phyloP scores from a whole-genome alignment of 2,797 vertebrate species.

The Lithobates sylvaticus region DNA sequence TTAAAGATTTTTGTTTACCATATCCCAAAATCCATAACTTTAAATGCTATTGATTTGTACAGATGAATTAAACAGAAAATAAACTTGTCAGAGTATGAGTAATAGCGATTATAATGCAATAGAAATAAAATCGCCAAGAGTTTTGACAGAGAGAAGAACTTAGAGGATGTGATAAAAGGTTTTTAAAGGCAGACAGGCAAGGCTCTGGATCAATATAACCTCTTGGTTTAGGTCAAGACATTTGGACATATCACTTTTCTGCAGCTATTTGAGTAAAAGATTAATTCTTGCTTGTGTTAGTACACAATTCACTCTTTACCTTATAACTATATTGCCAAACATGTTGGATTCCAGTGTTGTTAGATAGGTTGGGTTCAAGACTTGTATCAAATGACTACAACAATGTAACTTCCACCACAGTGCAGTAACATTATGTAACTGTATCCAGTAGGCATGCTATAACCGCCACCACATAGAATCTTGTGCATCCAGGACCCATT shows the following conservation, averaged over 20 bases:
- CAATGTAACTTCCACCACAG: too few species aligned
- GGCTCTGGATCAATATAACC: not conserved
- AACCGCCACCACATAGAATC: too few species aligned
- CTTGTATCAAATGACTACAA: too few species aligned
- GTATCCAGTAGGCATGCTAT: too few species aligned
- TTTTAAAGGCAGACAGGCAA: not conserved
- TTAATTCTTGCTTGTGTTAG: not conserved
- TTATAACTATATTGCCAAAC: too few species aligned
- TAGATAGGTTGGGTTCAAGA: not conserved
- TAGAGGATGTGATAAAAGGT: constrained; percentile 10
- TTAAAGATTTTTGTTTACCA: constrained; percentile 42
- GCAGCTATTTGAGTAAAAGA: not conserved
- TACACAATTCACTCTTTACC: not conserved
- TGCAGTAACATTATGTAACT: too few species aligned
- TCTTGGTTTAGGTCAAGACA: not conserved
- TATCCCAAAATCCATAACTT: constrained; percentile 39
- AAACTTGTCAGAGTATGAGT: constrained; percentile 21
- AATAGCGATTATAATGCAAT: constrained; percentile 42
- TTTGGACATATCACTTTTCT: not conserved
- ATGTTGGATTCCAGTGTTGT: not conserved
- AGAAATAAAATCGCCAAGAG: constrained; percentile 21
- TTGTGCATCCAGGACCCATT: too few species aligned
- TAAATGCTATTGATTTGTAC: constrained; percentile 32
- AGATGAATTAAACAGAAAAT: constrained; percentile 32
- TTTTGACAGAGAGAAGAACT: constrained; percentile 22